Conservation (phyloP, 2,113 vertebrate species). For the Heloderma charlesbogerti region DNA sequence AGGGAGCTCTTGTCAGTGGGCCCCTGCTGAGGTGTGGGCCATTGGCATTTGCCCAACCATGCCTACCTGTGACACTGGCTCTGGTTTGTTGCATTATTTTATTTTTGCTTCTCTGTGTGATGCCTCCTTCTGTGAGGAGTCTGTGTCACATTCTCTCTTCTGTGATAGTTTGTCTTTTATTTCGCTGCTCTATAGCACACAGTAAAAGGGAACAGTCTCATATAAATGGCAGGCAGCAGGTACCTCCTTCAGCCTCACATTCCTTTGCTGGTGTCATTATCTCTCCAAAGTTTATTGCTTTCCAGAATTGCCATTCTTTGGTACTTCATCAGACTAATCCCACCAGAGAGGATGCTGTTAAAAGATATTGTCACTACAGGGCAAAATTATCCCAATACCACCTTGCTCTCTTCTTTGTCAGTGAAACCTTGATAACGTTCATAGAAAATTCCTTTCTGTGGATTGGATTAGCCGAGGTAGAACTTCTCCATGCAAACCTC, state of each 20-base stretch:
- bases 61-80: too few species aligned
- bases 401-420: neutral
- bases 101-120: slow-evolving; percentile 43
- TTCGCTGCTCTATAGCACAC: neutral
- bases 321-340: slow-evolving; percentile 44
- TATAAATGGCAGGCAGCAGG: slow-evolving; percentile 42
- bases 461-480: neutral
- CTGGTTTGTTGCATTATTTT: slow-evolving; percentile 35
- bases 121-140: too few species aligned
- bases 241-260: slow-evolving; percentile 26
- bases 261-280: slow-evolving; percentile 51
- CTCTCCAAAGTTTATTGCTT: slow-evolving; percentile 38
- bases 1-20: too few species aligned
- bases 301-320: slow-evolving; percentile 40
- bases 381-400: slow-evolving; percentile 47
- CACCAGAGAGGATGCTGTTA: slow-evolving; percentile 2
- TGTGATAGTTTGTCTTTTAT: slow-evolving; percentile 65
- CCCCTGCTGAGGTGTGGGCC: too few species aligned
- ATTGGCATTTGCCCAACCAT: too few species aligned
- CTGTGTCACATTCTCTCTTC: too few species aligned
- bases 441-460: slow-evolving; percentile 1
- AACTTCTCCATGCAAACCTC: slow-evolving; percentile 28
- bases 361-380: slow-evolving; percentile 30
- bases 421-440: slow-evolving; percentile 28
- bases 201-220: slow-evolving; percentile 51